phyloP scores from a whole-genome alignment of 2,113 vertebrate species.

The Glaucidium brasilianum region DNA sequence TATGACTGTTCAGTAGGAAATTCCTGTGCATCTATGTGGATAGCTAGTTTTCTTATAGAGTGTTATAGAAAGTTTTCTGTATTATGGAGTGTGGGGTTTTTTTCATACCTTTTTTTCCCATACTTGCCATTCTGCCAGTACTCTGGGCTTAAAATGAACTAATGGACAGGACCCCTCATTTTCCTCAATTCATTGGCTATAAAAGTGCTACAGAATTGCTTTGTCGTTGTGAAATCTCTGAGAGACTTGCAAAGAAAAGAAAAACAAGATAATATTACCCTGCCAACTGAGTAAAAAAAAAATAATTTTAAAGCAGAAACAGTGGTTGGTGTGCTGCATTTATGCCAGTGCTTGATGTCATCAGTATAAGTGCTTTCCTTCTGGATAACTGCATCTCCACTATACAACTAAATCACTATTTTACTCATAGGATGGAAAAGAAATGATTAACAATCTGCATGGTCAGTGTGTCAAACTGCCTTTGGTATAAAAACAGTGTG shows the following conservation, averaged over 20 bases:
- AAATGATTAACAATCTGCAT: background rate
- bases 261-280: background rate
- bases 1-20: background rate
- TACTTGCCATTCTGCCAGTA: constrained; percentile 2
- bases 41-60: background rate
- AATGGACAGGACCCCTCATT: constrained; percentile 55
- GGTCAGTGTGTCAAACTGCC: background rate
- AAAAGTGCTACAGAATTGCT: constrained; percentile 39
- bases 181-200: constrained; percentile 58
- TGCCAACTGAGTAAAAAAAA: constrained; percentile 13
- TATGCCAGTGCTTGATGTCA: constrained; percentile 20
- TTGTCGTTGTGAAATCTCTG: constrained; percentile 50
- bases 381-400: background rate
- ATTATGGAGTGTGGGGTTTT: background rate
- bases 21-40: background rate
- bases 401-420: background rate
- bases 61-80: background rate
- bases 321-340: constrained; percentile 40
- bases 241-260: constrained; percentile 36
- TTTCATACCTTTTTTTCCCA: background rate
- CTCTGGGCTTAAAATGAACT: constrained; percentile 24
- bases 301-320: constrained; percentile 22
- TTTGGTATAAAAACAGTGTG: background rate
- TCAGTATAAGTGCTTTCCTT: constrained; percentile 32
- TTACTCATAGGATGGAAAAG: background rate